Evolutionary conservation across 2,797 vertebrate genomes (phyloP).

Genomic region (Setipinna tenuifilis): DNA sequence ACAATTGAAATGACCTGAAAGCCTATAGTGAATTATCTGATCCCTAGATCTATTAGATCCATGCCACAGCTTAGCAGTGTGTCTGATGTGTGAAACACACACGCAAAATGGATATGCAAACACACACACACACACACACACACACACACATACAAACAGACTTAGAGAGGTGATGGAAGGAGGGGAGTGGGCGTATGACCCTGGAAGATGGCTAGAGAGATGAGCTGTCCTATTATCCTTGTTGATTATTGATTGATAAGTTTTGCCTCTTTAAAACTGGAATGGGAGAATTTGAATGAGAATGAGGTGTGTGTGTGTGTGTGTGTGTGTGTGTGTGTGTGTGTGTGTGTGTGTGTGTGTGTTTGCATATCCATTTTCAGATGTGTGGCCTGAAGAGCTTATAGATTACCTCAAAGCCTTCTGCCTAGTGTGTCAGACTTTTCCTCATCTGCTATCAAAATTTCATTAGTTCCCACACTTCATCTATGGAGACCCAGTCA

Average conservation of each 20-base stretch:
- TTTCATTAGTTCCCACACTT: neutral
- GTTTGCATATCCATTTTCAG: neutral
- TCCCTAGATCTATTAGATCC: neutral
- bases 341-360: neutral
- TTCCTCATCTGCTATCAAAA: neutral
- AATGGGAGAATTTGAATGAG: neutral
- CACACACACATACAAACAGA: neutral
- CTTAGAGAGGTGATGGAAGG: neutral
- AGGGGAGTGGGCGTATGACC: too few species aligned
- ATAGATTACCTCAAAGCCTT: neutral
- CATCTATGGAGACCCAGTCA: neutral
- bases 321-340: neutral
- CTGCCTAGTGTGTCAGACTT: neutral
- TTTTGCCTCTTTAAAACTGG: neutral
- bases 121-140: neutral
- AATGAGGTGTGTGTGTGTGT: neutral
- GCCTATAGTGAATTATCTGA: slow-evolving; percentile 27
- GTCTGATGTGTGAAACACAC: neutral
- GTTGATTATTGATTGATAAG: neutral
- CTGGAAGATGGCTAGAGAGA: neutral
- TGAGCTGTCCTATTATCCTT: neutral
- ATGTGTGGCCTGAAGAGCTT: neutral
- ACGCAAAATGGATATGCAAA: neutral
- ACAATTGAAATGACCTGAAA: slow-evolving; percentile 32
- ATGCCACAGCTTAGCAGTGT: neutral